phyloP scores from a whole-genome alignment of 2,888 invertebrate species.

The Atethmia centrago region DNA sequence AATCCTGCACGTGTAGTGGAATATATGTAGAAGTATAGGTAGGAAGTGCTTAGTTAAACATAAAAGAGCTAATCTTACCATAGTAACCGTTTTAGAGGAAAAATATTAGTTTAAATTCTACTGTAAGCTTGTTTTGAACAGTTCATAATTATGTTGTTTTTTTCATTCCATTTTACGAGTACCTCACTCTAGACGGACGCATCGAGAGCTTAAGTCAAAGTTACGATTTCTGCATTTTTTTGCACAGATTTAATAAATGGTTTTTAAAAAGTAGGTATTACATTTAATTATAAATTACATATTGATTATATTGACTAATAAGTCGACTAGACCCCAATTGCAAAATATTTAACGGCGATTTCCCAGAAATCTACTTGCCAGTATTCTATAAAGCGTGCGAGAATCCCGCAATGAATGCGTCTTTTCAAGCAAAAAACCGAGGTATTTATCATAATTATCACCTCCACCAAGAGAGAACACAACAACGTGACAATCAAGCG shows the following conservation, averaged over 20 bases:
- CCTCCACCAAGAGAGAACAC: constrained; percentile 17
- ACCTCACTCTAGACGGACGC: neutral
- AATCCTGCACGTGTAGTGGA: neutral
- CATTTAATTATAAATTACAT: too few species aligned
- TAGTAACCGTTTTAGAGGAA: neutral
- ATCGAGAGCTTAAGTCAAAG: too few species aligned
- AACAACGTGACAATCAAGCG: constrained; percentile 7
- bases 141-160: neutral
- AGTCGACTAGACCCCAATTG: too few species aligned
- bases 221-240: too few species aligned
- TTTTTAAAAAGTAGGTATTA: too few species aligned
- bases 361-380: too few species aligned
- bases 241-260: too few species aligned
- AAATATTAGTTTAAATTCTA: neutral
- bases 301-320: too few species aligned
- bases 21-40: neutral
- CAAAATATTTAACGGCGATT: too few species aligned
- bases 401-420: neutral
- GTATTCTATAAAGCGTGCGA: too few species aligned
- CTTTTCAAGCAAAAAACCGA: constrained; percentile 13
- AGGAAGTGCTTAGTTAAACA: neutral
- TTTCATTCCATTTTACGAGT: neutral
- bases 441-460: constrained; percentile 21
- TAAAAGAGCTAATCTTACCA: neutral
- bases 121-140: neutral